Conservation (phyloP, 2,888 invertebrate species). For the Andrena chrysosceles region DNA sequence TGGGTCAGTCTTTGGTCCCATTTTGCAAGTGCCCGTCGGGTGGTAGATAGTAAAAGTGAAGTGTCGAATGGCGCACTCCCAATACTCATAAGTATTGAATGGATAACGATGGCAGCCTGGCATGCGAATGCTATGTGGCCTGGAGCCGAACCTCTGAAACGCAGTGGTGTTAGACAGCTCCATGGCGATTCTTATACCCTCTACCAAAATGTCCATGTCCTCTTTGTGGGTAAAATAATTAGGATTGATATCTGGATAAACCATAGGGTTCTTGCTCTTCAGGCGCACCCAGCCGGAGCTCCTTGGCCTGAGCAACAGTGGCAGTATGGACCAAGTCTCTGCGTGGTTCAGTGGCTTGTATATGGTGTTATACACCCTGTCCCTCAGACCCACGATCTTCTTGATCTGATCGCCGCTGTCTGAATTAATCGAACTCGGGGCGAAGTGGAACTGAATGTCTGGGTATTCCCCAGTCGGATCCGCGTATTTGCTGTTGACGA, state of each 20-base stretch:
- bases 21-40: slow-evolving; percentile 94
- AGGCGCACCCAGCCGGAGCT: slow-evolving; percentile 95
- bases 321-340: slow-evolving; percentile 94
- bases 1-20: slow-evolving; percentile 92
- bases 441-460: slow-evolving; percentile 95
- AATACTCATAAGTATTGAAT: slow-evolving; percentile 93
- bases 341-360: slow-evolving; percentile 92
- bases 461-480: slow-evolving; percentile 92
- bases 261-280: slow-evolving; percentile 92
- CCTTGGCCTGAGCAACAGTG: slow-evolving; percentile 92
- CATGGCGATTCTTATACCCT: slow-evolving; percentile 94
- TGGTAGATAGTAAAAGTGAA: slow-evolving; percentile 94
- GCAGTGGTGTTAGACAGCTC: slow-evolving; percentile 92
- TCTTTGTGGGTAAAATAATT: slow-evolving; percentile 95
- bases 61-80: slow-evolving; percentile 94
- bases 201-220: slow-evolving; percentile 92
- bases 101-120: slow-evolving; percentile 92
- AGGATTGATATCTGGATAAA: slow-evolving; percentile 94
- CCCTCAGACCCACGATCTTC: slow-evolving; percentile 91
- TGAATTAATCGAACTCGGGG: slow-evolving; percentile 93
- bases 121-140: slow-evolving; percentile 92
- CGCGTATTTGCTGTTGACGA: slow-evolving; percentile 95
- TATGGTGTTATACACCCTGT: slow-evolving; percentile 93
- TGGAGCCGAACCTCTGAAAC: slow-evolving; percentile 92
- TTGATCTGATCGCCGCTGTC: slow-evolving; percentile 93